Evolutionary conservation across 2,888 invertebrate genomes (phyloP), one percentile per base, ranked within the genome.

Genomic region (Chrysolina oricalcia): DNA sequence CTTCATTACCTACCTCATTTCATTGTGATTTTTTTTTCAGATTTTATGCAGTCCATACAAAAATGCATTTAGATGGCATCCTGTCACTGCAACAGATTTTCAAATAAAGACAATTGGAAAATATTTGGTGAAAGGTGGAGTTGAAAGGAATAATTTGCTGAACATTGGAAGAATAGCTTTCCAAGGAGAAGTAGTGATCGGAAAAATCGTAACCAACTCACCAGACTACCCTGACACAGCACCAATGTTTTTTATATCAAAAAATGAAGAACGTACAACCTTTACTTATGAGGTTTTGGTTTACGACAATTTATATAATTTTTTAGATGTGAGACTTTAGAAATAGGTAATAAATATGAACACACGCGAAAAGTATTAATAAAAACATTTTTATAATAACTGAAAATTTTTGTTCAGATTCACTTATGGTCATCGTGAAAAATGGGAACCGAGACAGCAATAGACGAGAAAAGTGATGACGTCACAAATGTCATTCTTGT

Each of bases 121-220:
- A 59, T 78, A 79, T 48, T 67, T 80, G 19, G 78, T 81, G 4
- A 71, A 73, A 56, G 80, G 81, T 9, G 81, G 81, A 17, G 63
- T 72, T 6, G 79, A 80, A 65, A 65, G 68, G 56, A 73, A 72
- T 4, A 73, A 78, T 27, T 72, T 72, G 62, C 71, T 78, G 2
- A 72, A 78, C 67, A 81, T 81, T 21, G 81, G 80, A 11, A 75
- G 81, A 19, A 46, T 81, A 40, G 70, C 75, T 50, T 79, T 74
- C 65, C 81, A 81, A 53, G 77, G 78, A 3, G 74, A 80, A 66
- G 8, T 81, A 40, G 69, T 79, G 17, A 68, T 80, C 15, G 80
- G 80, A 13, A 81, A 80, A 74, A 75, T 81, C 59, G 59, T 59
- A 2, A 59, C 59, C 2, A 59, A 59, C 59, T 59, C 59, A 23